These are phyloP conservation scores for Leptinotarsa haldemani DNA, from an alignment of 2,888 invertebrate genomes.

Conservation along the genomic window DNA sequence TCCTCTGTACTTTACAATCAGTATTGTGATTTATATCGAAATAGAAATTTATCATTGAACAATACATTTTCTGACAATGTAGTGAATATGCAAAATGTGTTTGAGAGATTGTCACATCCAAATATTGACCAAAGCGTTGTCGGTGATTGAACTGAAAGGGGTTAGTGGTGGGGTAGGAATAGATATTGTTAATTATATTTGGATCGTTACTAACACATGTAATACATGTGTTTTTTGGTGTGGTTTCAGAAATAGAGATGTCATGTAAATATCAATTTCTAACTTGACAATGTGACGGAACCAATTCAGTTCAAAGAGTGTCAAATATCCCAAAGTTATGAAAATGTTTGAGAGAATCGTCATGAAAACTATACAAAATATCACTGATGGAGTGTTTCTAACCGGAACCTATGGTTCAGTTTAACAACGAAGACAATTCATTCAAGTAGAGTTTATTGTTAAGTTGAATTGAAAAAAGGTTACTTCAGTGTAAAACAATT, in stretches of 20 bases:
- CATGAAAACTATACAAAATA: too few species aligned
- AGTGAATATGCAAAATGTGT: constrained; percentile 19
- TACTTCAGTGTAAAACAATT: too few species aligned
- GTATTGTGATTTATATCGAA: constrained; percentile 14
- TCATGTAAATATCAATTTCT: background rate
- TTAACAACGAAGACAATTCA: too few species aligned
- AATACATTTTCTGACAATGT: constrained; percentile 13
- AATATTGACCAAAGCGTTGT: constrained; percentile 4
- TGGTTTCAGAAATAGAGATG: background rate
- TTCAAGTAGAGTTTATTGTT: too few species aligned
- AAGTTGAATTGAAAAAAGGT: too few species aligned
- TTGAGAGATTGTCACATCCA: constrained; percentile 15
- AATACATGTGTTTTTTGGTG: background rate
- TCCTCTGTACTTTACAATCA: background rate
- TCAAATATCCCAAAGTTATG: too few species aligned
- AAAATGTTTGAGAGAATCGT: too few species aligned
- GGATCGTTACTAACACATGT: background rate
- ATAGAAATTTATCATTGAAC: constrained; percentile 9
- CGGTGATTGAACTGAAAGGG: constrained; percentile 8
- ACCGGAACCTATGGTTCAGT: too few species aligned
- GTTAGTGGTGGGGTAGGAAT: background rate
- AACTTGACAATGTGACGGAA: too few species aligned
- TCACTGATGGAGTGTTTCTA: too few species aligned
- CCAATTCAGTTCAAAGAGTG: too few species aligned
- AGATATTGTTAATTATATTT: constrained; percentile 11